Evolutionary conservation across 2,888 invertebrate genomes (phyloP), one percentile per base, ranked within the genome.

Genomic region (Yponomeuta evonymella): DNA sequence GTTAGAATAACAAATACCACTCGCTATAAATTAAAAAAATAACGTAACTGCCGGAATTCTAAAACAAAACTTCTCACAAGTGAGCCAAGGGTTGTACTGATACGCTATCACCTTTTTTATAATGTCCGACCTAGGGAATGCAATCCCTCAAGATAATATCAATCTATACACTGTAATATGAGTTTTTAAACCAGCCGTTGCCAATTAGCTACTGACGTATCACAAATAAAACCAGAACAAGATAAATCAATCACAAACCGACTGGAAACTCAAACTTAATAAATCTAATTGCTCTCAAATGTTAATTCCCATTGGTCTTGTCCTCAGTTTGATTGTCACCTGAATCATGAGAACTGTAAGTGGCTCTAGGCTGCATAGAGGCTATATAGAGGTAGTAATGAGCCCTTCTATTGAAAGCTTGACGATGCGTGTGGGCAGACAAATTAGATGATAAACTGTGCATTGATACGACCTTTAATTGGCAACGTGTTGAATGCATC

Each of bases 261-360:
- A 65, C 65, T 33, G 29, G 30, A 65, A 2, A 65, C 29, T 65
- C 65, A 30, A 65, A 65, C 65, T 30, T 1, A 58, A 1, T 58
- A 58, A 58, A 58, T 58, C 15, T 58, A 58, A 58, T 58, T 58
- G 51, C 51, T 58, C 51, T 58, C 12, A 58, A 58, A 43, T 43
- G 43, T 43, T 43, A 43, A 43, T 43, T 43, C 30, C 70, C 73
- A 69, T 76, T 74, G 79, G 81, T 81, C 81, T 43, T 62, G 29
- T 33, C 65, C 65, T 23, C 43, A 43, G 8, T 43, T 43, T 75
- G 76, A 79, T 76, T 79, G 80, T 73, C 81, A 79, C 75, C 75
- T 80, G 79, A 80, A 81, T 80, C 73, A 77, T 75, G 74, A 71
- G 74, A 75, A 72, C 71, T 71, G 68, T 71, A 66, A 76, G 51